Percentiles rank a stretch among this genome's conserved stretches.
These are phyloP conservation scores for Ovis canadensis DNA, from an alignment of 2,113 vertebrate species.

Conservation along the genomic window DNA sequence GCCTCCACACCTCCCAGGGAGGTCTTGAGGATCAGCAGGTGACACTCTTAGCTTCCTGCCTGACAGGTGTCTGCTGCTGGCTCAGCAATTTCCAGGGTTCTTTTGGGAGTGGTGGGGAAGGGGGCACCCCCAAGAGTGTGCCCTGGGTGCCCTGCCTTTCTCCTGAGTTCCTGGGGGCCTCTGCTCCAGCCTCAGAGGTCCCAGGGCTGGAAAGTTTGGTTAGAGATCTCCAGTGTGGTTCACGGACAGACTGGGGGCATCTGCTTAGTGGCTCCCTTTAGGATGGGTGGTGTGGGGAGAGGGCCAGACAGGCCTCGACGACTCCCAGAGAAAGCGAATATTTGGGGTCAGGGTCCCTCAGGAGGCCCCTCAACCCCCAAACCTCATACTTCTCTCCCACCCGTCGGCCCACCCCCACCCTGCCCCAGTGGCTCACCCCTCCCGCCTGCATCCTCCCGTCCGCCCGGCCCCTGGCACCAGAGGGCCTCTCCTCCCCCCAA, in stretches of 20 bases:
- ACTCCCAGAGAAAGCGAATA: neutral
- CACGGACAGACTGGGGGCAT: neutral
- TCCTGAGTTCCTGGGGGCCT: neutral
- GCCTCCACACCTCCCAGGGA: neutral
- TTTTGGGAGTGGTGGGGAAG: neutral
- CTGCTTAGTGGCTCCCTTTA: neutral
- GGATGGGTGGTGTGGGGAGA: neutral
- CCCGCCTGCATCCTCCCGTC: constrained; percentile 63
- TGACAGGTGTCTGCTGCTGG: neutral
- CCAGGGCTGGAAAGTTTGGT: constrained; percentile 41
- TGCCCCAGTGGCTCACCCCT: constrained; percentile 7
- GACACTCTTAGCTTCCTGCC: neutral
- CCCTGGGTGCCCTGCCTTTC: neutral
- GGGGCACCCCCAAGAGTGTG: neutral
- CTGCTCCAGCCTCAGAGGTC: neutral
- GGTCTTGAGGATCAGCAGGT: neutral
- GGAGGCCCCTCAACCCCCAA: neutral
- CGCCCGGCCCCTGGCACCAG: constrained; percentile 68
- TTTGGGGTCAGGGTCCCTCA: neutral
- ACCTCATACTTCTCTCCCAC: neutral
- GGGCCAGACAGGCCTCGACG: neutral
- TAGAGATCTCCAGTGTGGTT: constrained; percentile 45
- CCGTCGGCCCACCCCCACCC: neutral
- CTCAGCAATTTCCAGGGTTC: neutral
- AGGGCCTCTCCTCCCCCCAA: constrained; percentile 67